Base-by-base conservation (phyloP, 92 coral and sea anemone genomes). In the Actinostola sp. region DNA sequence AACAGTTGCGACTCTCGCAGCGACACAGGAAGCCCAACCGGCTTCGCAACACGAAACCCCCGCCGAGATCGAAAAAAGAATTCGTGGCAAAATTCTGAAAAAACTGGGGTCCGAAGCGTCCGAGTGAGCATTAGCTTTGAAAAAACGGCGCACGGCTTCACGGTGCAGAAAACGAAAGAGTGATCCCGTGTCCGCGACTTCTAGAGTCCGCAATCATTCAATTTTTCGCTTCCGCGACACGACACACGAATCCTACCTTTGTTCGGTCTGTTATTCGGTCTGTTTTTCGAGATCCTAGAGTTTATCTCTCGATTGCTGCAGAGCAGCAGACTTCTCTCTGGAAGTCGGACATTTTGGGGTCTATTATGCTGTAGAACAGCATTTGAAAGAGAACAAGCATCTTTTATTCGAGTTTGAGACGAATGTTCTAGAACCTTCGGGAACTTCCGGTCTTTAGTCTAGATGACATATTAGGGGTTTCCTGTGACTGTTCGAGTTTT, bases 31-130 rank as follows among this genome's bases (percentile, higher is more conserved):
- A 21, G 57, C 20, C 20, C 25, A n/a, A 8, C n/a, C 19, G 27
- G 29, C 39, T 1, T 29, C 20, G 14, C 14, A 39, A 14, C 45
- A 7, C 45, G 14, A 39, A 39, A 39, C 8, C 8, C 14, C 45
- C 7, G 45, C 8, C 45, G 14, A 14, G 45, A 39, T 7, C 45
- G 24, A 23, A 17, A 19, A 36, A 30, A 10, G 46, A 17, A 19
- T 56, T 24, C 62, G 62, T 24, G 13, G 16, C 4, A 32, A 56
- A 23, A 27, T 61, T 1, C 19, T 14, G 21, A 61, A 61, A 61
- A 61, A 61, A 61, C 67, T 61, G 3, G 67, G 67, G 38, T 14
- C 12, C 66, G 66, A 23, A 27, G 67, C 39, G 38, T 14, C 12
- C 66, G 66, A 23, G 71, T 65, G 17, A 36, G 8, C 14, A 7